Base-by-base conservation (phyloP, 2,797 vertebrate species). In the Oceanodroma leucorhoa region DNA sequence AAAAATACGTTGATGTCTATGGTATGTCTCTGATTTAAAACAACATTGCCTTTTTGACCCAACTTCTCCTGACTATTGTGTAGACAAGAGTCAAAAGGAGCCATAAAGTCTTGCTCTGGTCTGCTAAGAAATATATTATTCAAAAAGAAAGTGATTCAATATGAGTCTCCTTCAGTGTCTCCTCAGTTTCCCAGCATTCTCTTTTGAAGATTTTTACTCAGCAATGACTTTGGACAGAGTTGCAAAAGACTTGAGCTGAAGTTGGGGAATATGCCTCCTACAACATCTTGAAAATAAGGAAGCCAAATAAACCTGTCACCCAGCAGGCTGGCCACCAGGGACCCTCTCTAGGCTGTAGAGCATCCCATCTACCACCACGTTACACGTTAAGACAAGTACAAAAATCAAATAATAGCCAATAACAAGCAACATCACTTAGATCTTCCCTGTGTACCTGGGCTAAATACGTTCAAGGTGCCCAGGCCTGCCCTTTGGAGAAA, bases 361-460 rank as follows among this genome's bases (percentile, higher is more conserved):
- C 30, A 41, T 36, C 36, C 40, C 0, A 0, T 10, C 22, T 65
- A 48, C 71, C 45, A 53, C 29, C 4, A 60, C 0, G 0, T 32
- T 36, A 60, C 30, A 34, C 3, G 3, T 45, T 66, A 27, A 64
- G 57, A 14, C 6, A 5, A 66, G 45, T 15, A 43, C 13, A 66
- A 61, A 61, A 62, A 34, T 65, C 20, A 60, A 87, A 30, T 26
- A 80, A 51, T 19, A 75, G 41, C 14, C 11, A 43, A 27, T 17
- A 61, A 54, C 13, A 24, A 21, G 30, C 12, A 77, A 43, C 43
- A 38, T 34, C 10, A 48, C 19, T 51, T 71, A 67, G 21, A 34
- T 41, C 34, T 72, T 69, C 24, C 14, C 32, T 34, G 41, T 6
- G 24, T 32, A 48, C 45, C 27, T 40, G 5, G 55, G 46, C 57